Percentiles rank a stretch among this genome's conserved stretches.
These are phyloP conservation scores for Synaphobranchus kaupii DNA, from an alignment of 2,797 vertebrate genomes.

Conservation along the genomic window DNA sequence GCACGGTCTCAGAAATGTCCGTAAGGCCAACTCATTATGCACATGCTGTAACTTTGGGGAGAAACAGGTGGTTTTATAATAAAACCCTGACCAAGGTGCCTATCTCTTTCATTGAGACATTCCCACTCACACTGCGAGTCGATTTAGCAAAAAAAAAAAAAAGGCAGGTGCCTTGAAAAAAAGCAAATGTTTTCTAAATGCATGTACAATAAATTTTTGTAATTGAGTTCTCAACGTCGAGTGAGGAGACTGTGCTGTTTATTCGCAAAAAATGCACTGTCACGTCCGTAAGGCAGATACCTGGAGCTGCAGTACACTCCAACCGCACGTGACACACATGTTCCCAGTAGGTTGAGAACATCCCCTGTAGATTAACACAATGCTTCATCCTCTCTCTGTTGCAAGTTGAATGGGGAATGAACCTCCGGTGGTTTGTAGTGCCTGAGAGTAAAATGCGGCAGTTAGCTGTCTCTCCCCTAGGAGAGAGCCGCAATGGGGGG, in stretches of 20 bases:
- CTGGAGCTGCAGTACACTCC: not conserved
- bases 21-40: not conserved
- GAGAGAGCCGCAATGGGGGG: not conserved
- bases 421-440: not conserved
- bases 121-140: not conserved
- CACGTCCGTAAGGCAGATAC: not conserved
- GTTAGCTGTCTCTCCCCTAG: not conserved
- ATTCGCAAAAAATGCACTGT: not conserved
- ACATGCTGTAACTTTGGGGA: not conserved
- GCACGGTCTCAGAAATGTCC: not conserved
- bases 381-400: not conserved
- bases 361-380: not conserved
- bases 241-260: constrained; percentile 16
- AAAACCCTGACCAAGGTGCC: not conserved
- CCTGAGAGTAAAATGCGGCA: not conserved
- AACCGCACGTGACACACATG: not conserved
- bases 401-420: not conserved
- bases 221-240: not conserved
- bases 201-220: not conserved
- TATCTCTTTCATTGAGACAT: not conserved
- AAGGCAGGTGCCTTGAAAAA: not conserved
- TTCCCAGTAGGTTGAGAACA: not conserved
- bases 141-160: not conserved
- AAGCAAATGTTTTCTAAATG: not conserved
- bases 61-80: not conserved